These are phyloP conservation scores for Rhynchomys soricoides DNA, from an alignment of 2,113 vertebrate species.

Conservation along the genomic window DNA sequence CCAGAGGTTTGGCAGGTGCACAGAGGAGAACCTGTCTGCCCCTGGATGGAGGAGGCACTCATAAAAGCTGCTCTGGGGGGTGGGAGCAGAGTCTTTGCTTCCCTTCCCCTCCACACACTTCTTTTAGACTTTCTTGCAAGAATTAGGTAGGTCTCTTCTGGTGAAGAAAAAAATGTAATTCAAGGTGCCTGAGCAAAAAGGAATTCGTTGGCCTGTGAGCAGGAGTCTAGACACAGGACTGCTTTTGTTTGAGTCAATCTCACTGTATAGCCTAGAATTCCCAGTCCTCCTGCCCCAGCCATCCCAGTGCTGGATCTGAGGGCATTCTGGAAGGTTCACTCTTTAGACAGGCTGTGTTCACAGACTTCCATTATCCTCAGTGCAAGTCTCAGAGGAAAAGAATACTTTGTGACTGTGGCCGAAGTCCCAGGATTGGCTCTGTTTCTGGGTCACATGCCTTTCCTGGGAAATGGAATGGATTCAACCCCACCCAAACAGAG, in stretches of 20 bases:
- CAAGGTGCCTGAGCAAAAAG: background rate
- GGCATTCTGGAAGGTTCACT: background rate
- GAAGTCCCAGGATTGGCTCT: background rate
- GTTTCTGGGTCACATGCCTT: conserved; percentile 34
- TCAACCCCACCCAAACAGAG: background rate
- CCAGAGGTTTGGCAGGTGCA: background rate
- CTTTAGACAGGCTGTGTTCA: background rate
- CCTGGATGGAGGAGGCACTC: background rate
- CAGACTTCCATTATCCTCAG: background rate
- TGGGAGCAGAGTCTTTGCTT: background rate
- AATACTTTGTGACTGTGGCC: conserved; percentile 11
- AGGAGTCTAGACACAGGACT: background rate
- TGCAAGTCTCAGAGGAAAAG: background rate
- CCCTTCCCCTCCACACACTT: background rate
- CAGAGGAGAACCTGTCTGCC: background rate
- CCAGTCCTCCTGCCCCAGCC: background rate
- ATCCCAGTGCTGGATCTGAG: background rate
- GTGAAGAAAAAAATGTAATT: conserved; percentile 12
- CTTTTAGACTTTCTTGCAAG: background rate
- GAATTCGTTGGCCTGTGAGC: background rate
- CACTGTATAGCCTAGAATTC: background rate
- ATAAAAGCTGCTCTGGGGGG: background rate
- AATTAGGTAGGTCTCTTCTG: background rate
- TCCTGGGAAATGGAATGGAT: background rate
- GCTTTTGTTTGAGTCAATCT: background rate